Evolutionary conservation across 1,140 invertebrate species (phyloP), one percentile per base, ranked within the genome.

Genomic region (Tetraneura akinire): DNA sequence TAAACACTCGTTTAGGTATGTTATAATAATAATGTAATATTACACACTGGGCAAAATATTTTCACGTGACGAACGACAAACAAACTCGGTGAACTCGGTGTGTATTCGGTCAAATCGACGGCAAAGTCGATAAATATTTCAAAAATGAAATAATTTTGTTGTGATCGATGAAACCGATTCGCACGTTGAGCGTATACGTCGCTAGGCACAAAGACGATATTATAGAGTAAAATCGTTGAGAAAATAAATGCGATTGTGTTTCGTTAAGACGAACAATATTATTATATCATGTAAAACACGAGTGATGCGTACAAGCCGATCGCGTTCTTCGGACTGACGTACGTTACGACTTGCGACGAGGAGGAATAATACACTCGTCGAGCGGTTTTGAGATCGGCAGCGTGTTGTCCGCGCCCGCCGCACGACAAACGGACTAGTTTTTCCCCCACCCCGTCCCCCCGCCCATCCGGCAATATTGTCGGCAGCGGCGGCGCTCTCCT

Each of bases 321-420:
- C 53, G 68, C 53, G 66, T 47, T 73, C 11, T 47, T 57, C 64
- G 80, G 66, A 68, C 66, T 70, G 80, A 70, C 53, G 55, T 32
- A 18, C 16, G 53, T n/a, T n/a, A n/a, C n/a, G n/a, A n/a, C n/a
- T n/a, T n/a, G 18, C 37, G 42, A 37, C 16, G 80, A 26, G 53
- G 37, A 66, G 42, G 18, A 51, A 29, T 51, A 14, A 23, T 47
- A 57, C 47, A 3, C 3, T 37, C 32, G 32, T 3, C 32, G 32
- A n/a, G 32, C 53, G 66, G 42, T n/a, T n/a, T n/a, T n/a, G n/a
- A n/a, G n/a, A n/a, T n/a, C 62, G 47, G 42, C 62, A 10, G 73
- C 55, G 74, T 62, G 37, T n/a, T 8, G 64, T 26, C 9, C 13
- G 37, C 42, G 66, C 16, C 9, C 21, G 37, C 42, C 66, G 66